Conservation (phyloP, 2,113 vertebrate genomes). For the Pampusana beccarii region DNA sequence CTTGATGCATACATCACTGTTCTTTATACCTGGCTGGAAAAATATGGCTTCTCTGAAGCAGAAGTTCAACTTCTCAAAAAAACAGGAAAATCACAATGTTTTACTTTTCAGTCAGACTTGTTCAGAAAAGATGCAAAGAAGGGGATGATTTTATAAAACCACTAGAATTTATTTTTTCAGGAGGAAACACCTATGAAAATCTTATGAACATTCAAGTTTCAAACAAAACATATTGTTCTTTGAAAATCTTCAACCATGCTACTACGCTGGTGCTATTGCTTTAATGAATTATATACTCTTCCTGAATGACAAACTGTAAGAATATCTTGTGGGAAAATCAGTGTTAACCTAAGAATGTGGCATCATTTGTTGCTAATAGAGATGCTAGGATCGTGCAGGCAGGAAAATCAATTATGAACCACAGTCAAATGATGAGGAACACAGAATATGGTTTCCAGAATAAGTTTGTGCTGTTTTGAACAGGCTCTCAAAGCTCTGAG, state of each 20-base stretch:
- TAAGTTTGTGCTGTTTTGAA: not conserved
- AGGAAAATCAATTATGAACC: not conserved
- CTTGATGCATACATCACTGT: rapidly evolving
- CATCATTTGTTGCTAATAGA: not conserved
- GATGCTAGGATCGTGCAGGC: not conserved
- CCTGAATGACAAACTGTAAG: not conserved
- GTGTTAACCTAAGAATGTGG: not conserved
- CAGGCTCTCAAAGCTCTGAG: not conserved
- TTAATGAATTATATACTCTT: not conserved
- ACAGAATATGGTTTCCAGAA: not conserved
- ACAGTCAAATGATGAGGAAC: not conserved
- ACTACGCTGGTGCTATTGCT: not conserved
- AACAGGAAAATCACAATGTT: not conserved
- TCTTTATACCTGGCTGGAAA: not conserved
- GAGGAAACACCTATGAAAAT: not conserved
- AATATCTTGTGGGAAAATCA: not conserved
- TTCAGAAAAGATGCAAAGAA: not conserved
- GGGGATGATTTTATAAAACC: not conserved
- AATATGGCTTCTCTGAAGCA: not conserved
- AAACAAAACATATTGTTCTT: not conserved
- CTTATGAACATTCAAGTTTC: not conserved
- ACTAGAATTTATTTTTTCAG: not conserved
- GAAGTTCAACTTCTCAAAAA: rapidly evolving
- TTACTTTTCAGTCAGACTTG: not conserved
- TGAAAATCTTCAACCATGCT: not conserved